Conservation (phyloP, 2,113 vertebrate species). For the Ursus arctos region DNA sequence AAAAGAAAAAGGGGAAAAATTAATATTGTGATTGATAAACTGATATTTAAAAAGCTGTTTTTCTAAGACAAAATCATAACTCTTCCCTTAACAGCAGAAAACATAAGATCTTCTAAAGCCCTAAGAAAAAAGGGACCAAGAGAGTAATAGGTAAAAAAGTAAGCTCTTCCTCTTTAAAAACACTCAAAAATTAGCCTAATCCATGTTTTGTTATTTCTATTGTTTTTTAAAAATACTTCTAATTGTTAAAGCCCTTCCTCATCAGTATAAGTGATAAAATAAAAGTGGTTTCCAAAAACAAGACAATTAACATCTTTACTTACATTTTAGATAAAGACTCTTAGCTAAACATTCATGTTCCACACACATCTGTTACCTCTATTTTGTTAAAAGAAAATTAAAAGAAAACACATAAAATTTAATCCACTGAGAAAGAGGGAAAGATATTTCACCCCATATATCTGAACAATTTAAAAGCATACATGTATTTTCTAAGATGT, state of each 20-base stretch:
- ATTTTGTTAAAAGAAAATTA: background rate
- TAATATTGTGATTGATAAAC: background rate
- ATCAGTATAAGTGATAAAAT: background rate
- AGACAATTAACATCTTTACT: background rate
- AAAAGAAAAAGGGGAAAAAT: background rate
- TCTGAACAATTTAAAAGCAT: background rate
- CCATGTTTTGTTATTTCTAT: background rate
- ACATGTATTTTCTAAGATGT: background rate
- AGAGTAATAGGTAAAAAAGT: background rate
- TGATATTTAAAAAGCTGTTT: background rate
- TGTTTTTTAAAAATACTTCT: background rate
- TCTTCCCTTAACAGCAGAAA: background rate
- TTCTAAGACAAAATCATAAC: background rate
- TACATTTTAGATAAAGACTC: slow-evolving; percentile 24
- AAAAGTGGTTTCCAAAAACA: slow-evolving; percentile 22
- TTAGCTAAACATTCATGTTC: background rate
- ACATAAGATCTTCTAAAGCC: background rate
- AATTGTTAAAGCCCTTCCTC: background rate
- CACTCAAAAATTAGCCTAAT: background rate
- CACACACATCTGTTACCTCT: background rate
- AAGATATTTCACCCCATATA: background rate
- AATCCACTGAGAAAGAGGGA: background rate
- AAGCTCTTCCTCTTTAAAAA: background rate
- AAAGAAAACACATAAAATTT: background rate
- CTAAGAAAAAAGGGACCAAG: background rate